Percentiles rank a stretch among this genome's conserved stretches.
Conservation (phyloP, 2,888 invertebrate species). For the Hydroisotoma schaefferi region DNA sequence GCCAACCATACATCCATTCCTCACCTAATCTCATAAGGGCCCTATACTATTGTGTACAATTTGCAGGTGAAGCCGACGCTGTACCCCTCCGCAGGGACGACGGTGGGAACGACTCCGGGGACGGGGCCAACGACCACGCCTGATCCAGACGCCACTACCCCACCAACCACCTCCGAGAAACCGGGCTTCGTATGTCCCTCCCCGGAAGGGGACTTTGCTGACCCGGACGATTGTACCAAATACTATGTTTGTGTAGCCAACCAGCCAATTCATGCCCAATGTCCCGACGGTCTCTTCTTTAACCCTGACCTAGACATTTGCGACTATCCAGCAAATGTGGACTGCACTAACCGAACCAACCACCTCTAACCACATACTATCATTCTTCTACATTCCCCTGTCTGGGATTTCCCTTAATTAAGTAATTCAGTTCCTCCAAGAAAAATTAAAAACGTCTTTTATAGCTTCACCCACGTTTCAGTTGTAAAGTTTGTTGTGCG, state of each 20-base stretch:
- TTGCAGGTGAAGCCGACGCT: slow-evolving; percentile 12
- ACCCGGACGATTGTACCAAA: slow-evolving; percentile 19
- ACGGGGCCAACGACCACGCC: slow-evolving; percentile 17
- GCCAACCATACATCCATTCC: too few species aligned
- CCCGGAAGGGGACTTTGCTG: slow-evolving; percentile 22
- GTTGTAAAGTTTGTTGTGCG: too few species aligned
- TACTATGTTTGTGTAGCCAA: slow-evolving; percentile 14
- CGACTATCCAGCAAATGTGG: slow-evolving; percentile 28
- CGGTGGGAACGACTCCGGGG: not conserved
- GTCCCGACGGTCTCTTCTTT: slow-evolving; percentile 29
- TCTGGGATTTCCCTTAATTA: too few species aligned
- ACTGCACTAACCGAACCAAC: too few species aligned
- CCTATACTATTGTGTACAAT: too few species aligned
- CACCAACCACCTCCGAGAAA: not conserved
- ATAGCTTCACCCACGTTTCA: too few species aligned
- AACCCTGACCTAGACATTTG: slow-evolving; percentile 13
- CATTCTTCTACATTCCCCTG: too few species aligned
- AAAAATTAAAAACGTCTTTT: too few species aligned
- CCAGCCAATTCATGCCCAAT: slow-evolving; percentile 9
- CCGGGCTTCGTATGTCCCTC: slow-evolving; percentile 20
- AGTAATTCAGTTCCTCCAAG: too few species aligned
- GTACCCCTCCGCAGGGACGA: slow-evolving; percentile 5
- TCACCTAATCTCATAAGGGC: too few species aligned
- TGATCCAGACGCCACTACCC: not conserved
- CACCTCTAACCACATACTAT: too few species aligned